Evolutionary conservation across 2,888 invertebrate species (phyloP).

Genomic region (Microplitis manilae): DNA sequence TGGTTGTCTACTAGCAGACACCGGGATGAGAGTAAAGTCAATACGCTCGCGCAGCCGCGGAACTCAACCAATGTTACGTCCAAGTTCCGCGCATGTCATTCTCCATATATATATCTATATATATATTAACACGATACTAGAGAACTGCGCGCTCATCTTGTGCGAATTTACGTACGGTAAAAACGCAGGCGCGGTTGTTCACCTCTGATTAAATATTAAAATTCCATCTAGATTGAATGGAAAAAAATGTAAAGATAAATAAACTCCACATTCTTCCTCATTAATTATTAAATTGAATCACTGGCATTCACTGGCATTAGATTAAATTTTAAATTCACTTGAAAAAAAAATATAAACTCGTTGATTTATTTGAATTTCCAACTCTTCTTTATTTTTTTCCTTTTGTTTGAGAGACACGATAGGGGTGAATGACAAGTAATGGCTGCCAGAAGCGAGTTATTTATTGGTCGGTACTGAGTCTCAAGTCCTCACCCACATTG

Average conservation of each 20-base stretch:
- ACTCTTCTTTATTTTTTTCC: neutral
- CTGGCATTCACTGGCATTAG: neutral
- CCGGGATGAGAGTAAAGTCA: slow-evolving; percentile 61
- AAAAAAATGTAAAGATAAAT: neutral
- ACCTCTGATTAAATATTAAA: slow-evolving; percentile 5
- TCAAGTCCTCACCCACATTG: slow-evolving; percentile 33
- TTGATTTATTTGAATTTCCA: no score
- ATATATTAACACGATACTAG: slow-evolving; percentile 4
- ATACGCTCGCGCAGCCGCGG: slow-evolving; percentile 63
- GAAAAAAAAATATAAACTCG: neutral
- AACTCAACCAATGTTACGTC: slow-evolving; percentile 60
- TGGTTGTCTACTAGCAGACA: slow-evolving; percentile 8
- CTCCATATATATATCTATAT: neutral
- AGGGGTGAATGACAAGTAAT: slow-evolving; percentile 66
- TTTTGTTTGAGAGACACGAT: slow-evolving; percentile 20
- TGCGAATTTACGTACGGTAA: neutral
- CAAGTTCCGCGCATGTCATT: slow-evolving; percentile 58
- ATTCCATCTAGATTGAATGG: neutral
- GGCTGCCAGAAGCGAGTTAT: slow-evolving; percentile 60
- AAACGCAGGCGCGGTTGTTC: slow-evolving; percentile 30
- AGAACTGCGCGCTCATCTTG: slow-evolving; percentile 3
- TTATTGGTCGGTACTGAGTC: slow-evolving; percentile 56
- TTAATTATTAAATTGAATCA: neutral
- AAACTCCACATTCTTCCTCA: neutral
- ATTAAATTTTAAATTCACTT: neutral